Percentiles rank a stretch among this genome's conserved stretches.
Conservation (phyloP, 2,888 invertebrate genomes). For the Epinotia nisella region DNA sequence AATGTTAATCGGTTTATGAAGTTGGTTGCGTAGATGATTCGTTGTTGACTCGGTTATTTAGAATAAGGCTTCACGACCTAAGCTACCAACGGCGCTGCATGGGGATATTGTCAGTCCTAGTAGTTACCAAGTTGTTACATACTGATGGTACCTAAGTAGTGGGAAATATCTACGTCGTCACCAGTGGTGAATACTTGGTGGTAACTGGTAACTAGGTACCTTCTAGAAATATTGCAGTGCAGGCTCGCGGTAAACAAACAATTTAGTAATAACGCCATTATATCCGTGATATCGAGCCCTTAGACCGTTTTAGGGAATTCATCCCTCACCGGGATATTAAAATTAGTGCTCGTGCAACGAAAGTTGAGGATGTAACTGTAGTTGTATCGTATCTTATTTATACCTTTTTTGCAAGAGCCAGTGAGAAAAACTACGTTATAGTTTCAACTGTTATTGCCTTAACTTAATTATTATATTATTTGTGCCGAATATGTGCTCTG, state of each 20-base stretch:
- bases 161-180: background rate
- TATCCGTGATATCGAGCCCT: background rate
- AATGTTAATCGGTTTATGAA: slow-evolving; percentile 42
- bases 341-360: slow-evolving; percentile 4
- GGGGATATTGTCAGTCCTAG: background rate
- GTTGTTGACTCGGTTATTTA: slow-evolving; percentile 39
- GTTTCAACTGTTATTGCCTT: slow-evolving; percentile 1
- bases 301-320: slow-evolving; percentile 1
- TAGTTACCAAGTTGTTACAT: background rate
- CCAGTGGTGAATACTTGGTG: background rate
- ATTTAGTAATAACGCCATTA: slow-evolving; percentile 28
- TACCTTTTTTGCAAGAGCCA: background rate
- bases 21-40: slow-evolving; percentile 36
- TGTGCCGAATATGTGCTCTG: background rate
- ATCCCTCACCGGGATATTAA: background rate
- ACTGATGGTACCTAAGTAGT: background rate
- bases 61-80: slow-evolving; percentile 39
- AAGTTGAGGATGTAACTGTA: background rate
- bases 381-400: background rate
- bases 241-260: slow-evolving; percentile 16
- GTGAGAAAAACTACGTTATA: background rate
- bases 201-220: too few species aligned
- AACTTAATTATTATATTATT: background rate
- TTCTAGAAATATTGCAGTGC: background rate
- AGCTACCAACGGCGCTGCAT: slow-evolving; percentile 4